phyloP scores from a whole-genome alignment of 2,797 vertebrate species.

The Scarus forsteni region DNA sequence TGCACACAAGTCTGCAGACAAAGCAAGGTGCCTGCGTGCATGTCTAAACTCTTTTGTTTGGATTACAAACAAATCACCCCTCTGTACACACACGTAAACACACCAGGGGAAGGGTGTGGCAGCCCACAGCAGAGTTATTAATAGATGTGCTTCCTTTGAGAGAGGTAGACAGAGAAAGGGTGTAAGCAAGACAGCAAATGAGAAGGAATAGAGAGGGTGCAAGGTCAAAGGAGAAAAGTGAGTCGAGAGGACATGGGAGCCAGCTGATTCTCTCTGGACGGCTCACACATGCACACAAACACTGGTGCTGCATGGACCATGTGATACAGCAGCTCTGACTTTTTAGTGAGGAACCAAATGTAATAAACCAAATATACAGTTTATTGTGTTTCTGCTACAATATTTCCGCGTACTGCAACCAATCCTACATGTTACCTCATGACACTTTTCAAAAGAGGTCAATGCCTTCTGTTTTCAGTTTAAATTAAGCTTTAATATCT shows the following conservation, averaged over 20 bases:
- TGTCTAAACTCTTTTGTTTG: slow-evolving; percentile 58
- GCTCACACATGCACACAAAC: slow-evolving; percentile 13
- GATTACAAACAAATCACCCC: slow-evolving; percentile 68
- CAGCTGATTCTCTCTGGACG: slow-evolving; percentile 41
- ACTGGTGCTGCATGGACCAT: not conserved
- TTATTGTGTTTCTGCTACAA: no score
- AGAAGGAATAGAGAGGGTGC: slow-evolving; percentile 50
- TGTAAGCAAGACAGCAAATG: not conserved
- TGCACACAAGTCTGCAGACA: slow-evolving; percentile 49
- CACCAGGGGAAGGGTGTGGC: slow-evolving; percentile 70
- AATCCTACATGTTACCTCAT: no score
- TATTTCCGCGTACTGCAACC: no score
- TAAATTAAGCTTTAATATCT: no score
- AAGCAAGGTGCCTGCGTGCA: slow-evolving; percentile 56
- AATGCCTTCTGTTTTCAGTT: no score
- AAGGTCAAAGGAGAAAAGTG: slow-evolving; percentile 79
- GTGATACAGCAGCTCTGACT: no score
- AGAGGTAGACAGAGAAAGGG: slow-evolving; percentile 46
- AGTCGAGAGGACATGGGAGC: slow-evolving; percentile 66
- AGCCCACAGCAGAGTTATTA: slow-evolving; percentile 74
- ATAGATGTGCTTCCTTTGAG: slow-evolving; percentile 76
- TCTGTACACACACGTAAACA: slow-evolving; percentile 21
- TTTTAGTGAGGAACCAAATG: no score
- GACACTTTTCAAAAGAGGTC: no score
- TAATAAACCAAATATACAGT: no score